Evolutionary conservation across 92 coral and sea anemone species (phyloP).

Genomic region (Plumapathes pennacea): DNA sequence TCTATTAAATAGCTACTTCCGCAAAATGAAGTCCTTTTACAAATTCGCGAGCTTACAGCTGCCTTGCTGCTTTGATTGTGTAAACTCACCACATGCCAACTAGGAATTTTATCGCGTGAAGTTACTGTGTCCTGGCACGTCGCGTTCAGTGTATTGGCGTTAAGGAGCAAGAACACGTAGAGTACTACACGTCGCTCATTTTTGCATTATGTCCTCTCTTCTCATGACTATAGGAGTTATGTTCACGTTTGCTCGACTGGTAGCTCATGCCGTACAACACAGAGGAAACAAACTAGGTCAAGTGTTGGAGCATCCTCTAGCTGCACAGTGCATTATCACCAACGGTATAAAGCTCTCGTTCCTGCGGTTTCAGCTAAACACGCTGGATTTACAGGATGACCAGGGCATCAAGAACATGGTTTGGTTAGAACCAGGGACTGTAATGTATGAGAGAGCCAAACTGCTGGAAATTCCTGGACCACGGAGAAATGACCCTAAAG

Average conservation of each 20-base stretch:
- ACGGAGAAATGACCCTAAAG: constrained; percentile 27
- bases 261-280: constrained; percentile 66
- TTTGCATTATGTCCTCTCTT: background rate
- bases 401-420: constrained; percentile 83
- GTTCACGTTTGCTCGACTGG: constrained; percentile 91
- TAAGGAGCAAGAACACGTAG: no score
- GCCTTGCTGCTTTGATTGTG: no score
- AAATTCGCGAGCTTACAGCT: no score
- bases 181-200: no score
- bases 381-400: constrained; percentile 67
- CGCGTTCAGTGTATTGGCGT: no score
- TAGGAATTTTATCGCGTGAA: no score
- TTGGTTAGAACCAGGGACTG: constrained; percentile 74
- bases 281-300: constrained; percentile 67
- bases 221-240: constrained; percentile 65
- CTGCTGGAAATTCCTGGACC: constrained; percentile 44
- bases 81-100: no score
- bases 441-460: constrained; percentile 61
- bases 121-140: no score
- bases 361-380: constrained; percentile 81
- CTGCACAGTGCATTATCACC: constrained; percentile 71
- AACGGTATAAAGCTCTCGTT: constrained; percentile 77
- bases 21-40: no score
- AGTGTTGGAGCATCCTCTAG: constrained; percentile 60
- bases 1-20: no score